These are phyloP conservation scores for Cyanoramphus novaezelandiae DNA, from an alignment of 2,113 vertebrate genomes.

Conservation along the genomic window DNA sequence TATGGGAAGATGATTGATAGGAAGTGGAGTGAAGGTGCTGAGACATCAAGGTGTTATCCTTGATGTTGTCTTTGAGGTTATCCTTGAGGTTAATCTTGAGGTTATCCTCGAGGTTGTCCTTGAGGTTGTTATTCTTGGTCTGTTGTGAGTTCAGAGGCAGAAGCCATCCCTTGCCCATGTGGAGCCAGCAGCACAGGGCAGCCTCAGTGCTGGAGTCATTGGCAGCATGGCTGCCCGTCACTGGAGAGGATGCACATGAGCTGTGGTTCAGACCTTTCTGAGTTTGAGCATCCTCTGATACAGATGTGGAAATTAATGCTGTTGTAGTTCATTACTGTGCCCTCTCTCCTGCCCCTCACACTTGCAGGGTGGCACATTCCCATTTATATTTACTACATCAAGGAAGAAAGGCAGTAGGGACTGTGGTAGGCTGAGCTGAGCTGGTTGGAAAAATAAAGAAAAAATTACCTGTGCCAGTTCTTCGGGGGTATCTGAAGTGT, in stretches of 20 bases:
- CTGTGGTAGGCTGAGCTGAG: not conserved
- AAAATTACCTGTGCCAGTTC: not conserved
- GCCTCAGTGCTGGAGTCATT: not conserved
- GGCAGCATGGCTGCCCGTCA: fast-evolving
- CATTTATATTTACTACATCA: not conserved
- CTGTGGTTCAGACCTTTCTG: not conserved
- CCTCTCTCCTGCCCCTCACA: not conserved
- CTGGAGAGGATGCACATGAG: not conserved
- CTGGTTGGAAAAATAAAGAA: not conserved
- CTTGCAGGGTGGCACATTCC: not conserved
- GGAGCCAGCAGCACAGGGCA: not conserved
- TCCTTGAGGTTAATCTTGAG: not conserved
- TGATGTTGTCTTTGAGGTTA: not conserved
- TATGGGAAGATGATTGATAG: not conserved
- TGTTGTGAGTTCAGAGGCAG: not conserved
- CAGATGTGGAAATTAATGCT: not conserved
- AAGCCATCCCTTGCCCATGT: not conserved
- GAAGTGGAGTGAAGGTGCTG: not conserved
- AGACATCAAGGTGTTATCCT: not conserved
- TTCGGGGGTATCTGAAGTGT: not conserved
- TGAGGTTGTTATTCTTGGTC: not conserved
- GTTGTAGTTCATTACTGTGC: not conserved
- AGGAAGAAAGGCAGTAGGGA: not conserved
- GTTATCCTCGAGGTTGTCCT: not conserved
- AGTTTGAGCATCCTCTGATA: not conserved